A percentile compares a stretch with the other conserved stretches of the same genome.
Evolutionary conservation across 2,113 vertebrate species (phyloP).

Genomic region (Eurystomus gularis): DNA sequence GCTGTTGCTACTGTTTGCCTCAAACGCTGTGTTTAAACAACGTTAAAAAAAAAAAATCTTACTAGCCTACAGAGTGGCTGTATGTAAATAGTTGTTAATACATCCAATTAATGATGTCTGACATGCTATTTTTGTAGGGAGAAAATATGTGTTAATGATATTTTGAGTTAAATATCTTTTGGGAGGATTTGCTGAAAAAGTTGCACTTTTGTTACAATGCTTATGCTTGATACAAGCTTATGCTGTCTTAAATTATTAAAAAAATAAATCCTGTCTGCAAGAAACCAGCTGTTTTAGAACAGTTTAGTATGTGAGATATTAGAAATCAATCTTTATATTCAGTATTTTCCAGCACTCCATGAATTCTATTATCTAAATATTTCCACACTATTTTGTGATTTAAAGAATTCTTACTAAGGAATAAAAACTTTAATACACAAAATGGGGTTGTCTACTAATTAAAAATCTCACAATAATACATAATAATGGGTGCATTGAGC

Average conservation of each 20-base stretch:
- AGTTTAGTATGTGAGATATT: constrained; percentile 77
- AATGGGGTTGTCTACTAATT: constrained; percentile 75
- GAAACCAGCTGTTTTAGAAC: constrained; percentile 78
- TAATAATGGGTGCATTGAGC: background rate
- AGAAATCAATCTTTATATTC: constrained; percentile 79
- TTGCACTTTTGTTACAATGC: constrained; percentile 94
- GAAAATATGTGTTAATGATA: constrained; percentile 80
- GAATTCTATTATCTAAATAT: constrained; percentile 79
- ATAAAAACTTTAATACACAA: constrained; percentile 80
- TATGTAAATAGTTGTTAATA: constrained; percentile 95
- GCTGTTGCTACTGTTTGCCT: constrained; percentile 86
- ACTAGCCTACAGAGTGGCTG: constrained; percentile 82
- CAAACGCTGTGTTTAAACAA: constrained; percentile 87
- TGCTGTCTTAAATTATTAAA: constrained; percentile 97
- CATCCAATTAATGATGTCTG: constrained; percentile 85
- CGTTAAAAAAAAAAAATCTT: constrained; percentile 72
- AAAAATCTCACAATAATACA: background rate
- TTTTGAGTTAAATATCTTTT: constrained; percentile 84
- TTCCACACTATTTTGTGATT: constrained; percentile 83
- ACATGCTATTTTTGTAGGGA: constrained; percentile 94
- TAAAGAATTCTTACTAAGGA: constrained; percentile 78
- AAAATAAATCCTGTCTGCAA: constrained; percentile 88
- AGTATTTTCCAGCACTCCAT: constrained; percentile 78
- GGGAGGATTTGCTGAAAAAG: constrained; percentile 85
- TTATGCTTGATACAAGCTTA: constrained; percentile 89